Base-by-base conservation (phyloP, 2,888 invertebrate genomes). In the Tachystola acroxantha region DNA sequence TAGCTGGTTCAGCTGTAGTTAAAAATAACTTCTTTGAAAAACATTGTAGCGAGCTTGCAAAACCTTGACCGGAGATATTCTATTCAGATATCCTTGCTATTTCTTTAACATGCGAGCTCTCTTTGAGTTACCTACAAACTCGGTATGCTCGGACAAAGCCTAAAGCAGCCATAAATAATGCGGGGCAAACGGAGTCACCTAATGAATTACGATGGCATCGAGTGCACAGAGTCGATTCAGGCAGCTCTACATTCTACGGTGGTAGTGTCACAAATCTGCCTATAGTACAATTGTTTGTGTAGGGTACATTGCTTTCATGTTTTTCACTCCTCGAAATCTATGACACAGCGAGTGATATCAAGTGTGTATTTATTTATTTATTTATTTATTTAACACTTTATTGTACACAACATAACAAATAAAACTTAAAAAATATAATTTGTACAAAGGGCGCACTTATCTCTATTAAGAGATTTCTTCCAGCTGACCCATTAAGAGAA, bases 131-230 rank as follows among this genome's bases (percentile, higher is more conserved):
- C 48, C 51, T 55, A 63, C 60, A 57, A 68, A 16, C 3, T 16
- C 61, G 71, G 70, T 69, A 65, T 70, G 65, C 66, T 58, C 58
- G 63, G 63, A 76, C 72, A 73, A 74, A 75, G 74, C 67, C 57
- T 72, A 64, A 32, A 75, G 71, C 65, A 57, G 62, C 61, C 69
- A 74, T 82, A 82, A 85, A 84, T 84, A 80, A 78, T 68, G 57
- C 48, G 64, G 66, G 45, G 70, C 68, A 70, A 71, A 67, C 65
- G 60, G 63, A 76, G 73, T 69, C 69, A 56, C 56, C 74, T 81
- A 82, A 82, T 85, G 82, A 84, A 80, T 82, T 82, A 82, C 71
- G 69, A 70, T 64, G 67, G 64, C 63, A 54, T 45, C 46, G 62
- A 66, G 60, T 54, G 64, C 64, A 56, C 28, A 64, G 66, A 12